Conservation (phyloP, 1,140 invertebrate species). For the Nebria ingens region DNA sequence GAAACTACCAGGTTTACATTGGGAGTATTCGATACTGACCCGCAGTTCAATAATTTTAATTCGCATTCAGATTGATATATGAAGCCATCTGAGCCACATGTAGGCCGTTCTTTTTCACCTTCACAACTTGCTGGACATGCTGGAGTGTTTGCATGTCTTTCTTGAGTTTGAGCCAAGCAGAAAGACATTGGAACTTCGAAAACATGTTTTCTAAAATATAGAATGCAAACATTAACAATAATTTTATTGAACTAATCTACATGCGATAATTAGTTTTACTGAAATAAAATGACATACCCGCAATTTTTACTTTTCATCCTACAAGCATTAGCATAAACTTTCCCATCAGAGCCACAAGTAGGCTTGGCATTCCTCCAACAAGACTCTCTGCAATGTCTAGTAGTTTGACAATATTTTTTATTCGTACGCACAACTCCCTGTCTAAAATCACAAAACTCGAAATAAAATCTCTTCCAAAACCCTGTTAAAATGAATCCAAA, state of each 20-base stretch:
- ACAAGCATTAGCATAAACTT: conserved; percentile 83
- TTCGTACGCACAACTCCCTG: conserved; percentile 71
- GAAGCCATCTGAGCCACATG: conserved; percentile 81
- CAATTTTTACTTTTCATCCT: conserved; percentile 88
- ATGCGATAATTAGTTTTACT: neutral
- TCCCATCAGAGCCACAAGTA: conserved; percentile 85
- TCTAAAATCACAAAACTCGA: too few relatives aligned
- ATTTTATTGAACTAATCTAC: too few relatives aligned
- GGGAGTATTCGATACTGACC: conserved; percentile 43
- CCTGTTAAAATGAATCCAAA: too few relatives aligned
- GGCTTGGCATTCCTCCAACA: conserved; percentile 82
- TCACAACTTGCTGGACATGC: conserved; percentile 61
- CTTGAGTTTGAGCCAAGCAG: conserved; percentile 70
- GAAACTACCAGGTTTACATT: neutral
- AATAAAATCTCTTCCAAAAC: too few relatives aligned
- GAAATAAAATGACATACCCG: conserved; percentile 47
- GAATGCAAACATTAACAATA: conserved; percentile 26
- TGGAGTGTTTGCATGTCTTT: conserved; percentile 46
- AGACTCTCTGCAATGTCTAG: conserved; percentile 79
- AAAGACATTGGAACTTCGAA: conserved; percentile 85
- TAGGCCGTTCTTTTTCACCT: conserved; percentile 51
- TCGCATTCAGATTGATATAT: conserved; percentile 83
- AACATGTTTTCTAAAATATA: conserved; percentile 75
- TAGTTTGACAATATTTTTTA: conserved; percentile 82
- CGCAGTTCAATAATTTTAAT: conserved; percentile 80